These are phyloP conservation scores for Pollenia labialis DNA, from an alignment of 2,888 invertebrate species.

Conservation along the genomic window DNA sequence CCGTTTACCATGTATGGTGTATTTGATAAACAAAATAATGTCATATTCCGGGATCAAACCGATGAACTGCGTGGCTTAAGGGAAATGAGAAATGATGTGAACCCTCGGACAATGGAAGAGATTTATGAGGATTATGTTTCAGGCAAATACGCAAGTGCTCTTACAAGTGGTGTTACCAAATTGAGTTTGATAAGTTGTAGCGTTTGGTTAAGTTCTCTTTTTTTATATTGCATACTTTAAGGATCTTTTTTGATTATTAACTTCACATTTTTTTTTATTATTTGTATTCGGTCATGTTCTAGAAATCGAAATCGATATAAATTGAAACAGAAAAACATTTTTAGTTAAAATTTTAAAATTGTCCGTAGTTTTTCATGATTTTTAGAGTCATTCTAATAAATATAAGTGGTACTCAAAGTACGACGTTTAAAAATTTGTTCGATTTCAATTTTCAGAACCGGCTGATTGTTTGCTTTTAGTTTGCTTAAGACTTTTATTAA, in stretches of 20 bases:
- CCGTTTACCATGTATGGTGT: constrained; percentile 89
- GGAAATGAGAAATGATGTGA: constrained; percentile 80
- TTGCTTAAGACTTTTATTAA: constrained; percentile 58
- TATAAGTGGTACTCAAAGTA: too few relatives aligned
- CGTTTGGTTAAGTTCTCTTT: neutral
- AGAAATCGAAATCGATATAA: too few relatives aligned
- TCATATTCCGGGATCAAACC: constrained; percentile 86
- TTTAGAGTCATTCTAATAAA: too few relatives aligned
- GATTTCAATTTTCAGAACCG: too few relatives aligned
- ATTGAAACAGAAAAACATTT: too few relatives aligned
- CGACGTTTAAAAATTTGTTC: too few relatives aligned
- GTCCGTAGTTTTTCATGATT: too few relatives aligned
- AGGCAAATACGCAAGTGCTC: constrained; percentile 76
- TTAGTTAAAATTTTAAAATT: too few relatives aligned
- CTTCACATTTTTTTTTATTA: constrained; percentile 21
- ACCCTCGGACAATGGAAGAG: constrained; percentile 81
- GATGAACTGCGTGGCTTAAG: constrained; percentile 79
- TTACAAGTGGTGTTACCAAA: constrained; percentile 40
- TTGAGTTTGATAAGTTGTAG: neutral
- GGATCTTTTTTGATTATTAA: constrained; percentile 12
- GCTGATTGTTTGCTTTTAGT: constrained; percentile 17
- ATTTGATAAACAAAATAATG: constrained; percentile 87
- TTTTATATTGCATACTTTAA: constrained; percentile 14
- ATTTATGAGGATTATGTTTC: constrained; percentile 80
- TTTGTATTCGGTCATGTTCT: neutral